phyloP scores from a whole-genome alignment of 2,113 vertebrate species.

The Mobula birostris region DNA sequence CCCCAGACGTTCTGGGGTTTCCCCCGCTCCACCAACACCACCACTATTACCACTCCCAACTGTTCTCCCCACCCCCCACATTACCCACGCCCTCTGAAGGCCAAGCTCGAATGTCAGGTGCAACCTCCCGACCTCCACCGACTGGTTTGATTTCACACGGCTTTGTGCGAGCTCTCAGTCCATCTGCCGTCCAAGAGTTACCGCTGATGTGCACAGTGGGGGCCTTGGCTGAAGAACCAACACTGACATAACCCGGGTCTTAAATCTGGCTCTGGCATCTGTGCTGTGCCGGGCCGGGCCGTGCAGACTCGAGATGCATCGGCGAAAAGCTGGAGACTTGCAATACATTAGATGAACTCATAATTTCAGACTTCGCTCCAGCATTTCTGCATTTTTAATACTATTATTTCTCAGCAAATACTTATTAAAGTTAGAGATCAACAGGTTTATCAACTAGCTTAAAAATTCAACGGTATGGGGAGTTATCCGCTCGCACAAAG shows the following conservation, averaged over 20 bases:
- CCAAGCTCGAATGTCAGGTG: not conserved
- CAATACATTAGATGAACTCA: not conserved
- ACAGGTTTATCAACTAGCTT: not conserved
- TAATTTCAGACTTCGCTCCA: not conserved
- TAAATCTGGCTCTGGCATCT: not conserved
- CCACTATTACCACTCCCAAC: not conserved
- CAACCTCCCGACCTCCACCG: not conserved
- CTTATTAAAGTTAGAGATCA: not conserved
- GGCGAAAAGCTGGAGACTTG: not conserved
- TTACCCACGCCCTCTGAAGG: not conserved
- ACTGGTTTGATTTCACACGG: conserved; percentile 22
- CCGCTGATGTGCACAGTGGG: not conserved
- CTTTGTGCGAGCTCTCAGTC: not conserved
- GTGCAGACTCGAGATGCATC: not conserved
- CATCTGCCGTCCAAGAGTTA: not conserved
- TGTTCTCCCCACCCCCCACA: too few relatives aligned
- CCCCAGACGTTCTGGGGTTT: not conserved
- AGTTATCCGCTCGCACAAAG: not conserved
- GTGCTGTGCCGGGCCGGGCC: not conserved
- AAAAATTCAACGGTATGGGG: not conserved
- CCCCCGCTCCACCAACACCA: not conserved
- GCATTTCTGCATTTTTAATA: not conserved
- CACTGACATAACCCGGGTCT: not conserved
- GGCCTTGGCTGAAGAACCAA: not conserved
- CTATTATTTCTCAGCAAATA: not conserved